Base-by-base conservation (phyloP, 2,888 invertebrate species). In the Phaonia tiefii region DNA sequence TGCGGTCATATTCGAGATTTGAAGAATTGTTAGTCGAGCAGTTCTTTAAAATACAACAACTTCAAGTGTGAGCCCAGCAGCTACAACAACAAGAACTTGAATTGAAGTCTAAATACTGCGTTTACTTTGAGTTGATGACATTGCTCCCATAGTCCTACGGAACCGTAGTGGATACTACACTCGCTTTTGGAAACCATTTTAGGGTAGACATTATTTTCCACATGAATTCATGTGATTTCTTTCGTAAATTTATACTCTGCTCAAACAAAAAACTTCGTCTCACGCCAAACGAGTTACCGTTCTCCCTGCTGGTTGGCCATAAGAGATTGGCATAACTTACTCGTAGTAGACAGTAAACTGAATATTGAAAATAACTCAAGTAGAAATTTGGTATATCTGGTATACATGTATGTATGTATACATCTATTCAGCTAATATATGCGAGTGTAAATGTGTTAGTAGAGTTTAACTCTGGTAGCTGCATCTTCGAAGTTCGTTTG, bases 201-300 rank as follows among this genome's bases (percentile, higher is more conserved):
- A 8, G 67, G 56, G 46, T 77, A 77, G 80, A 75, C 75, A 80
- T 83, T 83, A 84, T 81, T 83, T 83, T 83, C 77, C 80, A 84
- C 84, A 83, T 84, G 84, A 83, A 75, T 84, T 84, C 83, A 79
- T 83, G 81, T 81, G 72, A 60, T 81, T 81, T 84, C 84, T 83
- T 78, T 84, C 80, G 81, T 83, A 80, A 84, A 80, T 75, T 78
- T 75, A 60, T 60, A 70, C 78, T 65, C 73, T 72, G 60, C 69
- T 80, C 46, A 51, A 42, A 72, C n/a, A n/a, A 31, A 31, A 80
- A 54, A 25, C 67, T 78, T 70, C 70, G 63, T 20, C 75, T 44
- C 31, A 31, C 8, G 37, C 10, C 5, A 37, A 37, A 37, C 5
- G 37, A 5, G 37, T 37, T 7, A n/a, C n/a, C n/a, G n/a, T 37